Evolutionary conservation across 2,797 vertebrate genomes (phyloP), one percentile per base, ranked within the genome.

Genomic region (Ciconia nigra): DNA sequence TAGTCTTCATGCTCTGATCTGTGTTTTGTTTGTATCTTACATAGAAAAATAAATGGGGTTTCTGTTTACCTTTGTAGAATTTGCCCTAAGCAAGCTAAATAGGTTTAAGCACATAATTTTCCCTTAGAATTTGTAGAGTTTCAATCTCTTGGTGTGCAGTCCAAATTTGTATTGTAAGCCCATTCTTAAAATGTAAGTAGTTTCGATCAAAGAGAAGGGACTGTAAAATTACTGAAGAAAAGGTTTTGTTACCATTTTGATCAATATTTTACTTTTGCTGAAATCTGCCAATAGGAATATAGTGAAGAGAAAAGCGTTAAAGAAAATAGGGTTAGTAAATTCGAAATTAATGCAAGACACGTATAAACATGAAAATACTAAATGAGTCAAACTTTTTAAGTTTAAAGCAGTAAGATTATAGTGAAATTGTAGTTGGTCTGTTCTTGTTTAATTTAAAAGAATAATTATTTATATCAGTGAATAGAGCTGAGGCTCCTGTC

Each of bases 381-480:
- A 72, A 62, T 41, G 57, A 96, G 51, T 95, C 72, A 84, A 93
- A 95, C 46, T 93, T 95, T 46, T 49, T 35, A 97, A 84, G 59
- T 94, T 95, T 97, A 92, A 96, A 93, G 78, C 42, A 71, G 55
- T 57, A 76, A 88, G 46, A 77, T 55, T 90, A 55, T 95, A 88
- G 55, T 93, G 87, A 92, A 98, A 96, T 95, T 83, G 83, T 81
- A 95, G 73, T 94, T 95, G 94, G 95, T 84, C 80, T 97, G 25
- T 54, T 88, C 88, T 95, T 96, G 29, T 92, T 96, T 87, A 73
- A 94, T 96, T 96, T 96, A 83, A 96, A 97, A 95, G 79, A 97
- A 74, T 91, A 96, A 78, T 93, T 96, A 82, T 93, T 96, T 90
- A 39, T 91, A 93, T 96, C 69, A 58, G 83, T 95, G 89, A 80